Base-by-base conservation (phyloP, 2,888 invertebrate genomes). In the Hypsopygia costalis region DNA sequence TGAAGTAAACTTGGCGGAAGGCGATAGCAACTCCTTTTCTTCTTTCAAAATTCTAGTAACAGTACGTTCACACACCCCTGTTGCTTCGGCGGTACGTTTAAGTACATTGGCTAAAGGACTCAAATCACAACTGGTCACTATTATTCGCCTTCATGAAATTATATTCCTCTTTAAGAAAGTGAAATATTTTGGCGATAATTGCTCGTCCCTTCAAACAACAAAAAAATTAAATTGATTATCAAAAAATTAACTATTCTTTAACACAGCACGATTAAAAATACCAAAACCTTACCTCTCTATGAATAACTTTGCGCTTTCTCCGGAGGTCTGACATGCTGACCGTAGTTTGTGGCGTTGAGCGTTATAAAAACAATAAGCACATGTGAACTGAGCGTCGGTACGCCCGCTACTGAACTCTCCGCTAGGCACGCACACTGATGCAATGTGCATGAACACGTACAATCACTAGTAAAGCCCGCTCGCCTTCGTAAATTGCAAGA, bases 31-130 rank as follows among this genome's bases (percentile, higher is more conserved):
- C 0, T 42, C 11, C 33, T 21, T 39, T 34, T 45, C 41, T 45
- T 45, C 45, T 45, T 36, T 39, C 33, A 41, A 45, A 34, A 41
- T 42, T 30, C 11, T 28, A 25, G 39, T 38, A n/a, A 45, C 45
- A 29, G 41, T 42, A 36, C 31, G 11, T 36, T 36, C 34, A 40
- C 39, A 29, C 16, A 45, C 45, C 16, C 39, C 45, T 11, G 45
- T 45, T n/a, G 45, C 45, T 33, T 7, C 33, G 21, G 44, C 44
- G 22, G 45, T 42, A 16, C 40, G 45, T 21, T 42, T 31, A 32
- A 28, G 35, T 21, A 36, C 28, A 29, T 34, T 29, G n/a, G 28
- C 27, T 8, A 36, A 41, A 41, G 32, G 41, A 8, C 21, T 33
- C 11, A 41, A 21, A 41, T 36, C 41, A 36, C 41, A 41, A 12